Evolutionary conservation across 2,888 invertebrate species (phyloP), one percentile per base, ranked within the genome.

Genomic region (Sinodicranocentrus sp.): DNA sequence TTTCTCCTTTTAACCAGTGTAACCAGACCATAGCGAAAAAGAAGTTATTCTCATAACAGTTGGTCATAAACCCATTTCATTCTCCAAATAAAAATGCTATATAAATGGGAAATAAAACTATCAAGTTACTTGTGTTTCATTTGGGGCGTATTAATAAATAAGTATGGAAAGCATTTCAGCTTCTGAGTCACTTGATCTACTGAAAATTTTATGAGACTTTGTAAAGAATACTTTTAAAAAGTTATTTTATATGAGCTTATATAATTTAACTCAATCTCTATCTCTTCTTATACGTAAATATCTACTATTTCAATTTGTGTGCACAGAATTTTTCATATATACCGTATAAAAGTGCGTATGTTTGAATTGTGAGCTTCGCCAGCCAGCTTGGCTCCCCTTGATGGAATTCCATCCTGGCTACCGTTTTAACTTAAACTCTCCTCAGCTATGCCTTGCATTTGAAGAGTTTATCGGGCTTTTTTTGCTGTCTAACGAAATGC

Each of bases 361-460:
- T 84, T 84, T 78, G 82, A 70, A 76, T 82, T 82, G 75, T 70
- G 65, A 68, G 77, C 70, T 82, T 61, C 76, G 79, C 82, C 85
- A 86, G 87, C 84, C 87, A 86, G 87, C 88, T 84, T 88, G 88
- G 87, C 87, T 87, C 88, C 86, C 86, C 85, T 78, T 82, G 84
- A 85, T 78, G 82, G 86, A 88, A 88, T 88, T 87, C 87, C 86
- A 72, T 86, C 87, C 82, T 71, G 73, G 87, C 88, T 88, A 87
- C 88, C 86, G 88, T 85, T 76, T 79, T 61, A 61, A 70, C 48
- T 26, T 57, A 25, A 65, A 63, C 25, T 52, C 26, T 61, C 43
- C n/a, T 15, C 15, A 23, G 19, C 63, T 52, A 19, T 19, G 2
- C 33, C 43, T 17, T 33, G 19, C 26, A 23, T 5, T 65, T 39